Conservation (phyloP, 2,113 vertebrate species). For the Tenebrosternarchus preto region DNA sequence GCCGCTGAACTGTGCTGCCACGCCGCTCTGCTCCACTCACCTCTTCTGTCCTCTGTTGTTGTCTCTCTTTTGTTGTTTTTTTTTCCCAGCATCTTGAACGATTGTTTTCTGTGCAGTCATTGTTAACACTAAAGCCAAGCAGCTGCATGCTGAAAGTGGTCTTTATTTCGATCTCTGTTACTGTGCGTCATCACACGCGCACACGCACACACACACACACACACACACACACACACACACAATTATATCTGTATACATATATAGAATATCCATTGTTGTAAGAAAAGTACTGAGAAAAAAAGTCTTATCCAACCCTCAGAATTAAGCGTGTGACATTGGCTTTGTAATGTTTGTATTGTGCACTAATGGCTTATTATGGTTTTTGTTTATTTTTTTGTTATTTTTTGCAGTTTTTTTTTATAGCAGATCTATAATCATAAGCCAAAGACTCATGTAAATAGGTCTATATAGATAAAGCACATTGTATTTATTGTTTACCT, state of each 20-base stretch:
- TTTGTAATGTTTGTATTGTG: slow-evolving; percentile 87
- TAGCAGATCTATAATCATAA: slow-evolving; percentile 92
- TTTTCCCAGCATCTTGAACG: too few species aligned
- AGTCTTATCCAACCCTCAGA: slow-evolving; percentile 73
- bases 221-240: too few species aligned
- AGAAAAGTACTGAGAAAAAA: slow-evolving; percentile 64
- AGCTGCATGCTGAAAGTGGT: slow-evolving; percentile 80
- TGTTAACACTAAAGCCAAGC: slow-evolving; percentile 66
- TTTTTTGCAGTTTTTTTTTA: slow-evolving; percentile 73
- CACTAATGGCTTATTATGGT: slow-evolving; percentile 83
- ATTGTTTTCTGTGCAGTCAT: slow-evolving; percentile 62
- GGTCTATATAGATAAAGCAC: slow-evolving; percentile 99
- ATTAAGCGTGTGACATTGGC: slow-evolving; percentile 78
- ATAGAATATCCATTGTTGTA: slow-evolving; percentile 45
- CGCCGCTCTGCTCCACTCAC: slow-evolving; percentile 55
- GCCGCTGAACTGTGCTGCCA: too few species aligned
- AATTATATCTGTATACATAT: slow-evolving; percentile 24
- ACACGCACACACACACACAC: too few species aligned
- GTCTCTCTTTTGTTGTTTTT: slow-evolving; percentile 61
- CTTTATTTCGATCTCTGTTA: slow-evolving; percentile 61
- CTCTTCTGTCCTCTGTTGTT: too few species aligned
- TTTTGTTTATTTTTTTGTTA: slow-evolving; percentile 71
- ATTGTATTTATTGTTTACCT: slow-evolving; percentile 98
- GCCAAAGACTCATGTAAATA: slow-evolving; percentile 99
- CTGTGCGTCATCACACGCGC: slow-evolving; percentile 36